phyloP scores from a whole-genome alignment of 2,888 invertebrate species.

The Anorthoa munda region DNA sequence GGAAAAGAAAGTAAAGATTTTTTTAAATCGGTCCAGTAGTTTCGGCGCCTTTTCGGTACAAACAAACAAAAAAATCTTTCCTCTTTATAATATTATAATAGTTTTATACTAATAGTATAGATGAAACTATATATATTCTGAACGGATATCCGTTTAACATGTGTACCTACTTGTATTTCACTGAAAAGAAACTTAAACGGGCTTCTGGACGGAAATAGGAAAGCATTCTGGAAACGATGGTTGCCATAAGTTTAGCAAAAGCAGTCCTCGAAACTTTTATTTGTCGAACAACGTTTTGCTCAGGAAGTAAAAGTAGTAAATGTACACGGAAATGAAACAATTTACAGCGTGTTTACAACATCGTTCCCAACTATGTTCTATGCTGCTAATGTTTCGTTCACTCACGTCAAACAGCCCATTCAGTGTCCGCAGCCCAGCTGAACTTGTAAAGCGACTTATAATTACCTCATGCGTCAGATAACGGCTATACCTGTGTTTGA shows the following conservation, averaged over 20 bases:
- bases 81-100: too few species aligned
- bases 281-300: conserved; percentile 27
- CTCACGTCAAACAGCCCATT: conserved; percentile 37
- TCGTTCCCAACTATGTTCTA: conserved; percentile 14
- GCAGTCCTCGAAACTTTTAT: conserved; percentile 41
- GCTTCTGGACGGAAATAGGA: conserved; percentile 36
- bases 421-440: conserved; percentile 27
- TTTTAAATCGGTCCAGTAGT: too few species aligned
- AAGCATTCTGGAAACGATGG: conserved; percentile 31
- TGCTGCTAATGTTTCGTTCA: conserved; percentile 18
- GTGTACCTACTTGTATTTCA: conserved; percentile 1
- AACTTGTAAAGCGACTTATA: conserved; percentile 70
- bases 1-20: too few species aligned
- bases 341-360: conserved; percentile 22
- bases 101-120: too few species aligned
- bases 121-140: not conserved
- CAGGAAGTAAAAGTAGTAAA: conserved; percentile 20
- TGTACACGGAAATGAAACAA: conserved; percentile 28
- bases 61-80: too few species aligned
- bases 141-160: not conserved
- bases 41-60: too few species aligned
- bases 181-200: conserved; percentile 20
- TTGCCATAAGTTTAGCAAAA: conserved; percentile 44
- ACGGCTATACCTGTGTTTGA: conserved; percentile 76
- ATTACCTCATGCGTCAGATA: conserved; percentile 74